A percentile compares a stretch with the other conserved stretches of the same genome.
These are phyloP conservation scores for Sycophaga agraensis DNA, from an alignment of 1,140 invertebrate genomes.

Conservation along the genomic window DNA sequence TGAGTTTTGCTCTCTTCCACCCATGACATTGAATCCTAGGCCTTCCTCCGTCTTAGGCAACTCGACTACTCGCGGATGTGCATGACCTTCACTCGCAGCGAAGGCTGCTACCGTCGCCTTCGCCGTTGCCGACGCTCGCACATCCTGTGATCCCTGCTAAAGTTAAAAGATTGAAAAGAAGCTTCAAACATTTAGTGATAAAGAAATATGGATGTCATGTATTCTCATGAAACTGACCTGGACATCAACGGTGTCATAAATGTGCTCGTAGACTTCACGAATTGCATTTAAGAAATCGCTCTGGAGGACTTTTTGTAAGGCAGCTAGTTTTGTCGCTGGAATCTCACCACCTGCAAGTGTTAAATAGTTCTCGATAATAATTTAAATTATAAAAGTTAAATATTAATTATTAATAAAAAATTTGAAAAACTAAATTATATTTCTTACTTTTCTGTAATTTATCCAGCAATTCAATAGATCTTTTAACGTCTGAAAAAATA, in stretches of 20 bases:
- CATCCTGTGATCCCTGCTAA: slow-evolving; percentile 89
- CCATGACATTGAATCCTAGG: slow-evolving; percentile 99
- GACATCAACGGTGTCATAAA: slow-evolving; percentile 98
- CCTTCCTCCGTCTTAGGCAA: slow-evolving; percentile 99
- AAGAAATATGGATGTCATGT: too few species aligned
- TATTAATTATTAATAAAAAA: too few species aligned
- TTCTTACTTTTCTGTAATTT: slow-evolving; percentile 85
- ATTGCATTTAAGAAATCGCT: slow-evolving; percentile 96
- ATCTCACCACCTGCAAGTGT: slow-evolving; percentile 83
- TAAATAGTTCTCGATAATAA: too few species aligned
- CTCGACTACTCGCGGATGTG: slow-evolving; percentile 97
- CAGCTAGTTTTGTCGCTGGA: slow-evolving; percentile 90
- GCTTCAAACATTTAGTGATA: background rate
- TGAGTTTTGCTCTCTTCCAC: slow-evolving; percentile 98
- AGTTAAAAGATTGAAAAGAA: too few species aligned
- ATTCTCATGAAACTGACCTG: slow-evolving; percentile 63
- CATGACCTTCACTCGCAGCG: slow-evolving; percentile 97
- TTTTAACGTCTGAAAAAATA: slow-evolving; percentile 78
- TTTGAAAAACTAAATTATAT: too few species aligned
- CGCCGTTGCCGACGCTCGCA: slow-evolving; percentile 91
- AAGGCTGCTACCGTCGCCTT: slow-evolving; percentile 97
- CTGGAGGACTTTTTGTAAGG: slow-evolving; percentile 97
- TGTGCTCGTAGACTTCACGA: slow-evolving; percentile 97
- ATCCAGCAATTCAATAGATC: slow-evolving; percentile 91
- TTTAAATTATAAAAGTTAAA: too few species aligned